Evolutionary conservation across 2,888 invertebrate species (phyloP).

Genomic region (Liodrosophila aerea): DNA sequence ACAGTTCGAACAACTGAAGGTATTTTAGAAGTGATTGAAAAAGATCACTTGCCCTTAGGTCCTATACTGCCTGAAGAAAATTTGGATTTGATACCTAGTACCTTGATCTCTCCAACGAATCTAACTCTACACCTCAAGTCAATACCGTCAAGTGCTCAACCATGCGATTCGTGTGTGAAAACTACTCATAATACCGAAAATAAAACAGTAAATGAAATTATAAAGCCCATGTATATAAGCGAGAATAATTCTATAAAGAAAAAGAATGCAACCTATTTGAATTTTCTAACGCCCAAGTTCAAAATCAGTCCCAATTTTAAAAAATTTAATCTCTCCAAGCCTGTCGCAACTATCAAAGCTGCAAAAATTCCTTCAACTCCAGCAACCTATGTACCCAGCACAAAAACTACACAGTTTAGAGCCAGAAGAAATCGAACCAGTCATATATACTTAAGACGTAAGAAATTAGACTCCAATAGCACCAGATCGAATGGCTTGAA

Average conservation of each 20-base stretch:
- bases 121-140: too few relatives aligned
- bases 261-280: background rate
- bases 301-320: slow-evolving; percentile 1
- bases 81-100: background rate
- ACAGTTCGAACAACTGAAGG: too few relatives aligned
- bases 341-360: background rate
- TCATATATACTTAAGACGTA: slow-evolving; percentile 11
- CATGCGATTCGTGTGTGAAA: too few relatives aligned
- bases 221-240: background rate
- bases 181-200: background rate
- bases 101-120: background rate
- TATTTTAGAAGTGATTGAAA: too few relatives aligned
- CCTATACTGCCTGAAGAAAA: too few relatives aligned
- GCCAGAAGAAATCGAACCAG: slow-evolving; percentile 13
- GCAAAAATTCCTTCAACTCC: too few relatives aligned
- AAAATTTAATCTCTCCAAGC: slow-evolving; percentile 1
- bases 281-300: background rate
- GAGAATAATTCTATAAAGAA: slow-evolving; percentile 1
- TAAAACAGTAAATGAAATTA: background rate
- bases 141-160: too few relatives aligned
- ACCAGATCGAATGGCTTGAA: background rate
- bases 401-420: background rate
- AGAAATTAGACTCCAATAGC: slow-evolving; percentile 9
- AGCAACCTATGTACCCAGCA: background rate
- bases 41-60: too few relatives aligned